Percentiles rank a stretch among this genome's conserved stretches.
Conservation (phyloP, 2,797 vertebrate genomes). For the Leptodactylus fallax region DNA sequence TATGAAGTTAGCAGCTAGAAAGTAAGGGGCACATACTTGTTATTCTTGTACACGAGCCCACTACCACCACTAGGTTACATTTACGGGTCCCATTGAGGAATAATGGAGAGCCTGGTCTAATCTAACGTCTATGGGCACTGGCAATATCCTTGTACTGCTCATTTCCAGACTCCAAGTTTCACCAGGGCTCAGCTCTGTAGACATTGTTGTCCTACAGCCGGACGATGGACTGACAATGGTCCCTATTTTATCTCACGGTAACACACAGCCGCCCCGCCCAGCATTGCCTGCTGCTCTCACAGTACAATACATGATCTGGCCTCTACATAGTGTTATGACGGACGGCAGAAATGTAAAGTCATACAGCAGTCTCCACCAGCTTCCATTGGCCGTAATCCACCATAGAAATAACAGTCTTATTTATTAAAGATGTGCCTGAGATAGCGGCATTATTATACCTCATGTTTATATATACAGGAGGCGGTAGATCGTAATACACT, state of each 20-base stretch:
- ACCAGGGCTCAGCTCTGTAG: neutral
- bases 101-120: neutral
- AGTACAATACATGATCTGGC: slow-evolving; percentile 14
- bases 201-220: slow-evolving; percentile 11
- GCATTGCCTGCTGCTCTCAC: neutral
- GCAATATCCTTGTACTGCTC: neutral
- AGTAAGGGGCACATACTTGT: too few relatives aligned
- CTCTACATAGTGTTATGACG: neutral
- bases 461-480: neutral
- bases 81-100: too few relatives aligned
- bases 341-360: neutral
- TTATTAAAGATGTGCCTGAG: neutral
- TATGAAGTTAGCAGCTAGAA: too few relatives aligned
- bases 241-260: slow-evolving; percentile 31
- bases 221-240: slow-evolving; percentile 14
- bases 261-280: slow-evolving; percentile 38
- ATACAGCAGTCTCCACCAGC: neutral
- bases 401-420: slow-evolving; percentile 9
- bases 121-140: neutral
- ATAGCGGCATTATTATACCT: slow-evolving; percentile 4
- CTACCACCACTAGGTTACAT: too few relatives aligned
- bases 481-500: neutral
- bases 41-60: too few relatives aligned
- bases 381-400: neutral
- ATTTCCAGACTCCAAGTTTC: neutral